Evolutionary conservation across 2,113 vertebrate genomes (phyloP), one percentile per base, ranked within the genome.

Genomic region (Peromyscus maniculatus): DNA sequence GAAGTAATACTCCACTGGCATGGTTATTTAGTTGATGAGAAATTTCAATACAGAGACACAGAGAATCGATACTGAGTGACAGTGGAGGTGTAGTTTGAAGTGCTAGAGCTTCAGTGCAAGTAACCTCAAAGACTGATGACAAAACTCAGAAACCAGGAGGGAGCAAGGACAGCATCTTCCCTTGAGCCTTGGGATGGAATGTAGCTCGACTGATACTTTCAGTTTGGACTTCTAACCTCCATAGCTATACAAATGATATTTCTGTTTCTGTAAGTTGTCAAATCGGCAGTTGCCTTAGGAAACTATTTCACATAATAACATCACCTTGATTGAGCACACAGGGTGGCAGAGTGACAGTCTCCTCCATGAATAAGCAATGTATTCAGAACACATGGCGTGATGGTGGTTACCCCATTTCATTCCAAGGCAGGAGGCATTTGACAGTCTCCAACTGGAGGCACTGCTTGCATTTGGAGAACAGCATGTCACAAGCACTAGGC

Each of bases 41-140:
- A 26, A n/a, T 36, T 19, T 31, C 72, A 17, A 55, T 13, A 13
- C 3, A 52, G 36, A 46, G 49, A 72, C 17, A 22, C 43, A 59
- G 0, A 7, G 33, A 10, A 9, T 59, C 22, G 62, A 46, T 5
- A 10, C 28, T 1, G 0, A 24, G 16, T 49, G 7, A 71, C 8
- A 33, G 49, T 3, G 5, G 10, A 75, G 46, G 15, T 39, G 7
- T 64, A 59, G 28, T n/a, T 0, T 36, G 21, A 49, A 79, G 1
- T 6, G 43, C 19, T 43, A 24, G 36, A 19, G 26, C 4, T 26
- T 64, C 12, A 43, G 46, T 4, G 1, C 49, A 31, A 57, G 22
- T 67, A 39, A 75, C 0, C 39, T 26, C 26, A 46, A 46, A 55
- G n/a, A 21, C 4, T 12, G 19, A 36, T 52, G 10, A 28, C 8